Base-by-base conservation (phyloP, 2,113 vertebrate genomes). In the Alligator mississippiensis region DNA sequence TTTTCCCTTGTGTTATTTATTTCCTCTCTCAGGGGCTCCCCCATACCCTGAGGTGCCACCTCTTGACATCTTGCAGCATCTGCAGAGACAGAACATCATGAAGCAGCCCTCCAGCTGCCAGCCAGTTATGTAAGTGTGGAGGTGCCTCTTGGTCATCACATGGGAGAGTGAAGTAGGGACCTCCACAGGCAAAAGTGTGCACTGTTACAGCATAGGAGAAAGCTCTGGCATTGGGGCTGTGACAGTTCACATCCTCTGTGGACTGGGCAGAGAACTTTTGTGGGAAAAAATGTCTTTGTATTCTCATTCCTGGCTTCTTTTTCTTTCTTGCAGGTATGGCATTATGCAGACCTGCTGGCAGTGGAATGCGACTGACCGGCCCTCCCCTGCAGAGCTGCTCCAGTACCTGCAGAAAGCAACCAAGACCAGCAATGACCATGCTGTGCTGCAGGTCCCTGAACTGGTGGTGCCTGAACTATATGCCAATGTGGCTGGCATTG, bases 301-400 rank as follows among this genome's bases (percentile, higher is more conserved):
- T 93, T 87, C 59, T 87, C 21, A 57, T 86, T 92, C 58, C 16
- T 66, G 57, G 30, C 24, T 82, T 76, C 90, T 72, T 87, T 77
- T 47, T 88, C 38, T 58, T 2, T 64, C 85, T 90, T 87, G 9
- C 96, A 99, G 99, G 92, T 98, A 99, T 6, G 58, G 91, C 25
- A 94, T 99, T 92, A 99, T 99, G 96, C 99, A 98, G 94, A 89
- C 96, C 55, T 99, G 99, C 95, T 99, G 99, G 98, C 98, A 98
- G 12, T 99, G 99, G 99, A 98, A 93, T 84, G 98, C 98, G 70
- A 75, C 96, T 18, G 96, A 98, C 9, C 97, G 99, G 3, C 98
- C 98, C 11, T 93, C 97, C 5, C 96, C 98, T 77, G 83, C 90
- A 22, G 98, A 98, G 18, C 90, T 99, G 80, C 83, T 87, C 62